Base-by-base conservation (phyloP, 92 coral and sea anemone species). In the Isaurus tuberculatus region DNA sequence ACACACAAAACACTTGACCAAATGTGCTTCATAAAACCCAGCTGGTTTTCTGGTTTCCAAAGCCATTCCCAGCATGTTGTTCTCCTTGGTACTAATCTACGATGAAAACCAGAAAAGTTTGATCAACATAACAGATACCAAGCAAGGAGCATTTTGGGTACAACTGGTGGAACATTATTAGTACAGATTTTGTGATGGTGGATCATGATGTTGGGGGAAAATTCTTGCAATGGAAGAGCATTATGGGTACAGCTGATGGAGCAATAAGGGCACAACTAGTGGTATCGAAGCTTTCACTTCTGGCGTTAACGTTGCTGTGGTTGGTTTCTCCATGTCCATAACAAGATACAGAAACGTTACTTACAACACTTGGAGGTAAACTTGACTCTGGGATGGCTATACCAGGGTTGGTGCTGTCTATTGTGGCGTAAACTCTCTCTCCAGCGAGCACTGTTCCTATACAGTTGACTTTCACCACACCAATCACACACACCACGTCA, bases 401-500 rank as follows among this genome's bases (percentile, higher is more conserved):
- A 5, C 99, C 99, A 30, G 98, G 94, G 32, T 79, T 72, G 31
- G 57, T 79, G 30, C 51, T 49, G 83, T 94, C 93, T 34, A 87
- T 69, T 3, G 98, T 60, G 40, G 98, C 91, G 75, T 96, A 96
- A 22, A 96, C 79, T 4, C 99, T 84, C 75, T 96, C 99, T 19
- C 99, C 99, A 67, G 98, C 95, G 7, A 92, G 93, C 16, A 96
- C 96, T 13, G 93, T 75, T 2, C 99, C 98, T 26, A 89, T 75
- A 70, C 94, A 89, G 43, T 92, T 96, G 2, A 96, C 93, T 36
- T 90, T 88, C 48, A 96, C 97, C 2, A 96, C 95, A 11, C 99
- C 99, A 51, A 96, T 96, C n/a, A 96, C 99, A 43, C 99, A 96
- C 29, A 96, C 94, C 48, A 93, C 90, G 70, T 94, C 99, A 0